A percentile compares a stretch with the other conserved stretches of the same genome.
Conservation (phyloP, 1,140 invertebrate species). For the Trichoplusia ni region DNA sequence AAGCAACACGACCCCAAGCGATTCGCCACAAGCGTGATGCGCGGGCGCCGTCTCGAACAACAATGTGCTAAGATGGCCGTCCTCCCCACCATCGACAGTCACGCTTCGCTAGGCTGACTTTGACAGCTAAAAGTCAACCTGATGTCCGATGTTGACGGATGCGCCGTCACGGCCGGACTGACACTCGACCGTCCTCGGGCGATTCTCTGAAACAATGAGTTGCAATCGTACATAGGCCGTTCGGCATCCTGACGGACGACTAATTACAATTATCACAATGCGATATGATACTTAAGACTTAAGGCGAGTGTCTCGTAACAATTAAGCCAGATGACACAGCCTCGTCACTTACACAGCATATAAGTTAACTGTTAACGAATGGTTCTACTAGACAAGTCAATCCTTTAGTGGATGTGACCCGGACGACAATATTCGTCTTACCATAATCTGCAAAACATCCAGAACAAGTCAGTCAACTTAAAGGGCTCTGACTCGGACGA, state of each 20-base stretch:
- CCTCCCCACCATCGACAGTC: neutral
- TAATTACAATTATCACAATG: too few species aligned
- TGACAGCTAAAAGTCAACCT: neutral
- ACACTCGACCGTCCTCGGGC: slow-evolving; percentile 32
- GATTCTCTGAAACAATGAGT: neutral
- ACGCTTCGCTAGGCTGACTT: slow-evolving; percentile 4
- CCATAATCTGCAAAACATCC: neutral
- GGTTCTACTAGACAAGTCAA: neutral
- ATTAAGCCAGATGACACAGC: neutral
- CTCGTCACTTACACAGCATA: neutral
- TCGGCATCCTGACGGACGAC: too few species aligned
- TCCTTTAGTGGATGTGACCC: slow-evolving; percentile 18
- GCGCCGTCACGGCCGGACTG: slow-evolving; percentile 35
- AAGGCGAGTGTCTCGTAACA: neutral
- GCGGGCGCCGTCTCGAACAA: neutral
- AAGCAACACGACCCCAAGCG: neutral
- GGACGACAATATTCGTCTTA: slow-evolving; percentile 5
- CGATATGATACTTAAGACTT: too few species aligned
- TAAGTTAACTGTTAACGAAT: neutral
- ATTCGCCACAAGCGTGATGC: neutral
- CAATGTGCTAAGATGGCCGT: neutral
- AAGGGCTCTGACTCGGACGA: slow-evolving; percentile 16
- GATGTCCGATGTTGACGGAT: neutral
- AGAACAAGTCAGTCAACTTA: slow-evolving; percentile 10
- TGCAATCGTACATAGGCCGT: too few species aligned